Evolutionary conservation across 2,113 vertebrate species (phyloP).

Genomic region (Eira barbara): DNA sequence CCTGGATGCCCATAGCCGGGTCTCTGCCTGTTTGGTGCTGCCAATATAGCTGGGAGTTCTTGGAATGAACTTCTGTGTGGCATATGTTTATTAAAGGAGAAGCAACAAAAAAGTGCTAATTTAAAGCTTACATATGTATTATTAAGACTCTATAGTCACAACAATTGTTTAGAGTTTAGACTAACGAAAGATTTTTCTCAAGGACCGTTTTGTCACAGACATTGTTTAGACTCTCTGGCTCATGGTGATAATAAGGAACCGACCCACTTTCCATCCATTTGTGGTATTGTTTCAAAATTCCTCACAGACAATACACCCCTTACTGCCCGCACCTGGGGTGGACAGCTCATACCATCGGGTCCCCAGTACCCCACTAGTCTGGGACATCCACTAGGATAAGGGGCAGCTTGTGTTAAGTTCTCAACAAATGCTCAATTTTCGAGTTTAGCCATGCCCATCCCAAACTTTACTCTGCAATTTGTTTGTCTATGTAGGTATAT

Average conservation of each 20-base stretch:
- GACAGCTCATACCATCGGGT: not conserved
- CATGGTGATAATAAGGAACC: not conserved
- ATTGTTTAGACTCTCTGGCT: constrained; percentile 21
- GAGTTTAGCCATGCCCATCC: not conserved
- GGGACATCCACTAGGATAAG: not conserved
- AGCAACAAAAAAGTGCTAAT: not conserved
- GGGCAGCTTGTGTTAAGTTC: not conserved
- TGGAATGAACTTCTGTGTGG: not conserved
- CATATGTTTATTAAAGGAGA: not conserved
- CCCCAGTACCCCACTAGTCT: not conserved
- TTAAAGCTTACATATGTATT: not conserved
- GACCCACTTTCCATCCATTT: not conserved
- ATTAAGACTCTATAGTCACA: not conserved
- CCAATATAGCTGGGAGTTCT: not conserved
- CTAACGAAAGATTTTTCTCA: not conserved
- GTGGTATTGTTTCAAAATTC: not conserved
- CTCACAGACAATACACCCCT: not conserved
- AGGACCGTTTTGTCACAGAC: not conserved
- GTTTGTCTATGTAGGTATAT: not conserved
- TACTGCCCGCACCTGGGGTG: not conserved
- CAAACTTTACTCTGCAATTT: not conserved
- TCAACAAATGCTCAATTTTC: not conserved
- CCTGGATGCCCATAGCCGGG: not conserved
- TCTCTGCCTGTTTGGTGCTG: not conserved
- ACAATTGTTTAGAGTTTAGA: not conserved